These are phyloP conservation scores for Siderastrea radians DNA, from an alignment of 92 coral and sea anemone genomes.

Conservation along the genomic window DNA sequence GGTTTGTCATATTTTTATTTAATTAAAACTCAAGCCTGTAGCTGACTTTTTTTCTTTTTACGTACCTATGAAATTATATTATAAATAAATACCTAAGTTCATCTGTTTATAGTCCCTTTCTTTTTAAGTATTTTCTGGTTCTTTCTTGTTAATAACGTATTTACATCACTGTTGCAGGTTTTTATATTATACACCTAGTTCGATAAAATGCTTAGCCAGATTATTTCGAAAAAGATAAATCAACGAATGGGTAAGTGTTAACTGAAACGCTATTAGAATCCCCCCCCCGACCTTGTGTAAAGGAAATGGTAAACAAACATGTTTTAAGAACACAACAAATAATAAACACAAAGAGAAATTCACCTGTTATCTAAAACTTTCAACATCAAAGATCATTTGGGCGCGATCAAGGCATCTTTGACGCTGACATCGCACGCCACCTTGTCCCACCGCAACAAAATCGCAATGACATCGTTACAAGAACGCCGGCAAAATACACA, in stretches of 20 bases:
- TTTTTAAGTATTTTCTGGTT: not conserved
- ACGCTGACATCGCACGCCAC: too few relatives aligned
- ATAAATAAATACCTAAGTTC: conserved; percentile 17
- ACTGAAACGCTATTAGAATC: not conserved
- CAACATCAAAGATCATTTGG: too few relatives aligned
- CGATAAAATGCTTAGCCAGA: not conserved
- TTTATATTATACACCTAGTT: not conserved
- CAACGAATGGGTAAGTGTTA: not conserved
- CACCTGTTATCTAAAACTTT: too few relatives aligned
- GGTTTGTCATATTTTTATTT: too few relatives aligned
- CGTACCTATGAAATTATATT: not conserved
- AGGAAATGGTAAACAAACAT: not conserved
- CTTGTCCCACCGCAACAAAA: too few relatives aligned
- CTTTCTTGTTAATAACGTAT: conserved; percentile 5
- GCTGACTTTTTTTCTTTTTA: not conserved
- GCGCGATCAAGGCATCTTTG: too few relatives aligned
- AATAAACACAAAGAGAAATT: too few relatives aligned
- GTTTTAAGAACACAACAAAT: too few relatives aligned
- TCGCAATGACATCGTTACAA: too few relatives aligned
- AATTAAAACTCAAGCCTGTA: too few relatives aligned
- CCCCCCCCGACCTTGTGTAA: not conserved
- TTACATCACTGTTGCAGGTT: not conserved
- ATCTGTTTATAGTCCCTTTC: not conserved
- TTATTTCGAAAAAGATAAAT: not conserved
- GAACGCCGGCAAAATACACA: too few relatives aligned